Percentiles rank a stretch among this genome's conserved stretches.
phyloP scores from a whole-genome alignment of 2,113 vertebrate genomes.

The Cariama cristata region DNA sequence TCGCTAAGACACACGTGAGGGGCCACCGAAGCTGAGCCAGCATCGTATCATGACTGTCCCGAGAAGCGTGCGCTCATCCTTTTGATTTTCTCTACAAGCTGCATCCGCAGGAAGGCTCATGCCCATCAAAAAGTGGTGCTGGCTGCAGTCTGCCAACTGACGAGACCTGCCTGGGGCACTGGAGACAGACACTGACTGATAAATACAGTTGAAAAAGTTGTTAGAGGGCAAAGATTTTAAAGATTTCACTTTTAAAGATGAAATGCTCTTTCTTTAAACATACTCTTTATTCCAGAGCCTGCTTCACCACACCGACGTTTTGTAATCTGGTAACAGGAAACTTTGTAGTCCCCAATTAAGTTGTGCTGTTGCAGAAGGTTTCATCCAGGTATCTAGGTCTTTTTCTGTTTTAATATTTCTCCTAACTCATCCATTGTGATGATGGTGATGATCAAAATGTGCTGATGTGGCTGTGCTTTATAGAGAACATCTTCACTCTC shows the following conservation, averaged over 20 bases:
- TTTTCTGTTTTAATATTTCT: no score
- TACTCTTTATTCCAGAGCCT: neutral
- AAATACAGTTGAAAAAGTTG: neutral
- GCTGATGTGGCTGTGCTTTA: fast-evolving
- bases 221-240: neutral
- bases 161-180: neutral
- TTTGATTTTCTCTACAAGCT: neutral
- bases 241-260: neutral
- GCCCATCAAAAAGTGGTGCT: neutral
- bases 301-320: fast-evolving
- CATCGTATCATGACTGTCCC: fast-evolving
- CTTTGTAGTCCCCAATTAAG: no score
- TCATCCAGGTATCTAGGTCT: no score
- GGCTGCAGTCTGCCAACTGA: neutral
- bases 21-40: neutral
- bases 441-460: no score
- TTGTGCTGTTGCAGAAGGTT: no score
- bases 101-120: neutral
- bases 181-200: fast-evolving
- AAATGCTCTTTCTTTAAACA: neutral
- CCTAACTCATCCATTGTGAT: no score
- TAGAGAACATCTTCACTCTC: neutral
- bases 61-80: fast-evolving
- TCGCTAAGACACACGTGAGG: fast-evolving
- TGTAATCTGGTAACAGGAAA: no score